phyloP scores from a whole-genome alignment of 2,888 invertebrate genomes.

The Andrena camellia region DNA sequence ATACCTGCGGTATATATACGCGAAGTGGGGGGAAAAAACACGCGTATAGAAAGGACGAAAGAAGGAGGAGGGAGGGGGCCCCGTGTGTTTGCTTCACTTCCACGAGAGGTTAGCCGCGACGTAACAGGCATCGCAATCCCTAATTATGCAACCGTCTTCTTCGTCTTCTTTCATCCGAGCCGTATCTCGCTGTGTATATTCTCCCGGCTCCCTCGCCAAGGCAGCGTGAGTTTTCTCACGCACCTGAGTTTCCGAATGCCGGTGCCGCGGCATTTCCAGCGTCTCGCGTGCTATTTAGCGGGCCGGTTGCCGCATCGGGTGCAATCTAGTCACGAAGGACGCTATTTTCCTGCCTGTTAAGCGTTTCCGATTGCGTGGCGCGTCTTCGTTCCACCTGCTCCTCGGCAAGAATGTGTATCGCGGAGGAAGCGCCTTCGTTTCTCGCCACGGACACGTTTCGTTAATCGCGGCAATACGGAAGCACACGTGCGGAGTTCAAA shows the following conservation, averaged over 20 bases:
- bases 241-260: slow-evolving; percentile 74
- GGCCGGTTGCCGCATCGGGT: neutral
- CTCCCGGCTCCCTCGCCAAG: slow-evolving; percentile 55
- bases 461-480: too few relatives aligned
- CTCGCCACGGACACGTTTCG: neutral
- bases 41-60: slow-evolving; percentile 52
- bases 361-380: slow-evolving; percentile 37
- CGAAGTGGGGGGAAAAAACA: slow-evolving; percentile 34
- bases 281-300: slow-evolving; percentile 57
- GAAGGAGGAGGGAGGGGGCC: slow-evolving; percentile 30
- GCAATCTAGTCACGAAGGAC: slow-evolving; percentile 38
- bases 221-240: slow-evolving; percentile 80
- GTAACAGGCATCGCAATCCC: slow-evolving; percentile 78
- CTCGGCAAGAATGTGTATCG: slow-evolving; percentile 19
- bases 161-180: slow-evolving; percentile 53
- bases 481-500: too few relatives aligned
- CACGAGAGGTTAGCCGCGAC: slow-evolving; percentile 62
- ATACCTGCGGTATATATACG: slow-evolving; percentile 15
- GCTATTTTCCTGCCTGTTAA: slow-evolving; percentile 17
- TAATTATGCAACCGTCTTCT: slow-evolving; percentile 81
- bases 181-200: slow-evolving; percentile 36
- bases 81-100: slow-evolving; percentile 62
- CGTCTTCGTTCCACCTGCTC: slow-evolving; percentile 22
- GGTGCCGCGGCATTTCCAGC: slow-evolving; percentile 60
- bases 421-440: neutral